These are phyloP conservation scores for Poecilia velifera DNA, from an alignment of 2,797 vertebrate genomes.

Conservation along the genomic window DNA sequence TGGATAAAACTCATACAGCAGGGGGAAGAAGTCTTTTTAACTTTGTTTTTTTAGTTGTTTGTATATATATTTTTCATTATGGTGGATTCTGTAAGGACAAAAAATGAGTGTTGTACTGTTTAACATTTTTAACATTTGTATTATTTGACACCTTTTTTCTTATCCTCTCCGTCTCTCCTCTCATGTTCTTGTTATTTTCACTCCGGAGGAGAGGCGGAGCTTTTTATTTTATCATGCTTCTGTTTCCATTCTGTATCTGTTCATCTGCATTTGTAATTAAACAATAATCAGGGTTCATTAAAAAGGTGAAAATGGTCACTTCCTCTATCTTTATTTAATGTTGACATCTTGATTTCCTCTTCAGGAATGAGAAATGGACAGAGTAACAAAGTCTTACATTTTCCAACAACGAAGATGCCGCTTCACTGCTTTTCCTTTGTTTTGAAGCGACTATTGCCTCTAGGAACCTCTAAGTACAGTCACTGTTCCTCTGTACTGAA, in stretches of 20 bases:
- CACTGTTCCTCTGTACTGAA: neutral
- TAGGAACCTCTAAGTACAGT: neutral
- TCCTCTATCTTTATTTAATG: constrained; percentile 19
- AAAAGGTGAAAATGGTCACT: constrained; percentile 75
- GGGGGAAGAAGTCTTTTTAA: constrained; percentile 17
- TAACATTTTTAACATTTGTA: constrained; percentile 78
- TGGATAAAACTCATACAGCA: neutral
- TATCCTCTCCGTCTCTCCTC: constrained; percentile 30
- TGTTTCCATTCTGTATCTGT: constrained; percentile 77
- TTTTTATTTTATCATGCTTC: constrained; percentile 57
- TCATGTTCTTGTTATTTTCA: constrained; percentile 46
- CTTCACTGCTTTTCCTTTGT: neutral
- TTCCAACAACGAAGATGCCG: neutral
- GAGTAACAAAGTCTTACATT: neutral
- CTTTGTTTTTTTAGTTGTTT: constrained; percentile 69
- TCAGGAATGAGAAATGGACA: no score
- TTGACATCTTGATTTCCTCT: neutral
- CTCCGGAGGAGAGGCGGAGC: constrained; percentile 46
- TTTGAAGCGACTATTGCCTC: neutral
- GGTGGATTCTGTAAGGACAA: constrained; percentile 74
- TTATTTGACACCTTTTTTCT: constrained; percentile 57
- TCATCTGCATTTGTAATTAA: constrained; percentile 85
- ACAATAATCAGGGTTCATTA: constrained; percentile 89
- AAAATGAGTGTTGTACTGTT: constrained; percentile 72
- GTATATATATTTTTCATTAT: constrained; percentile 73